Evolutionary conservation across 2,888 invertebrate species (phyloP), one percentile per base, ranked within the genome.

Genomic region (Campaea margaritaria): DNA sequence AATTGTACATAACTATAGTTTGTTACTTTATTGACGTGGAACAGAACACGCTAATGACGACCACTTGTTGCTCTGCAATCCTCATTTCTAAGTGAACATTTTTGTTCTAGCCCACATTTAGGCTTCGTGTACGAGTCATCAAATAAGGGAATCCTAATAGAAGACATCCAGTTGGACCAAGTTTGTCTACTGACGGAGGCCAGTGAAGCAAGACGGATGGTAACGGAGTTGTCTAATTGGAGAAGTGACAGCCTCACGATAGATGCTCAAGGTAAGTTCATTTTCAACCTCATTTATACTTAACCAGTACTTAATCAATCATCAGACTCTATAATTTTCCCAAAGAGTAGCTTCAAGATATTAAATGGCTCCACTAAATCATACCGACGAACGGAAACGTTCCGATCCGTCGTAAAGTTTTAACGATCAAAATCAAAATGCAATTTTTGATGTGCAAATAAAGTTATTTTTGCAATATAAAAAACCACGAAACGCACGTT

Each of bases 101-200:
- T 14, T 76, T 80, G 75, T 86, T 84, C 0, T 83, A 91, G 91
- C 66, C 81, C 79, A 56, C 82, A 82, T 58, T 73, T 91, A 48
- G 91, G 91, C 57, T 91, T 91, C 76, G 78, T 92, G 61, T 92
- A 81, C 80, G 91, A 92, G 65, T 69, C 83, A 5, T 74, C 79
- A 58, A 87, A 82, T 72, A 86, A 81, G 55, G 81, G 85, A 16
- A 82, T 91, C 58, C 77, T 80, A 51, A 76, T 91, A 49, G 90
- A 91, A 58, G 85, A 89, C 64, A 80, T 90, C 51, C 79, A 82
- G 21, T 60, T 88, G 65, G 86, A 86, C 58, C 87, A 89, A 66
- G 70, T 87, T 57, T 79, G 83, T 62, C 68, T 86, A 57, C 70
- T 88, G 64, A 82, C 82, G 5, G 86, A 86, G 31, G 80, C 81